These are phyloP conservation scores for Lordiphosa clarofinis DNA, from an alignment of 1,140 invertebrate species.

Conservation along the genomic window DNA sequence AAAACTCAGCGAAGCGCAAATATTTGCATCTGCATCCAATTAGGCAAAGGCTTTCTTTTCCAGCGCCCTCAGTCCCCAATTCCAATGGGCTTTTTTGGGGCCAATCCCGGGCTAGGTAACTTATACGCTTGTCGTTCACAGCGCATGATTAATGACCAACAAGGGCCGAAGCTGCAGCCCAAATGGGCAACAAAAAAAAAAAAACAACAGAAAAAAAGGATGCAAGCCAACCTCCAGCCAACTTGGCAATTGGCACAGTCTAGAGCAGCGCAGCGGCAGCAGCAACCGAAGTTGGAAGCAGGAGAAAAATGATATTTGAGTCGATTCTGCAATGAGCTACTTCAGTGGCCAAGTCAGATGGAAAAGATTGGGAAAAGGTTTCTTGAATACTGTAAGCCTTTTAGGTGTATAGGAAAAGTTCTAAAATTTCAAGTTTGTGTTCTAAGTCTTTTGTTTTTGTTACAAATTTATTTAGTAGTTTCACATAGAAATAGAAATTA, in stretches of 20 bases:
- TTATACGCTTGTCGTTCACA: conserved; percentile 77
- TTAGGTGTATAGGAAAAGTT: no score
- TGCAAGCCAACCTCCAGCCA: conserved; percentile 6
- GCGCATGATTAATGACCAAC: conserved; percentile 75
- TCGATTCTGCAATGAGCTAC: conserved; percentile 58
- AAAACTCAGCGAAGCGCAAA: conserved; percentile 47
- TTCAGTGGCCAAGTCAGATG: conserved; percentile 34
- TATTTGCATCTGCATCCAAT: conserved; percentile 65
- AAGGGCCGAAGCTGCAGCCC: conserved; percentile 60
- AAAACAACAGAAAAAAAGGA: conserved; percentile 3
- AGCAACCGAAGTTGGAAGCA: conserved; percentile 9
- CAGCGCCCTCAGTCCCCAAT: conserved; percentile 38
- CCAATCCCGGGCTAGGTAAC: conserved; percentile 63
- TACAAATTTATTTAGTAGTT: no score
- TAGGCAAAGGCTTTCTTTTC: conserved; percentile 38
- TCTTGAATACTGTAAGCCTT: no score
- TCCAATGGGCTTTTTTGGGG: conserved; percentile 69
- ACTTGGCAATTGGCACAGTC: conserved; percentile 43
- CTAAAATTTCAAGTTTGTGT: conserved; percentile 4
- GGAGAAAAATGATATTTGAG: conserved; percentile 50
- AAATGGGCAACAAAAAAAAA: conserved; percentile 22
- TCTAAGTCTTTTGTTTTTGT: conserved; percentile 3
- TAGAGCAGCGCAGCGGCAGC: conserved; percentile 15
- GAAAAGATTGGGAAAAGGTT: conserved; percentile 15
- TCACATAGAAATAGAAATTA: no score